These are phyloP conservation scores for Tringa solitaria DNA, from an alignment of 2,113 vertebrate species.

Conservation along the genomic window DNA sequence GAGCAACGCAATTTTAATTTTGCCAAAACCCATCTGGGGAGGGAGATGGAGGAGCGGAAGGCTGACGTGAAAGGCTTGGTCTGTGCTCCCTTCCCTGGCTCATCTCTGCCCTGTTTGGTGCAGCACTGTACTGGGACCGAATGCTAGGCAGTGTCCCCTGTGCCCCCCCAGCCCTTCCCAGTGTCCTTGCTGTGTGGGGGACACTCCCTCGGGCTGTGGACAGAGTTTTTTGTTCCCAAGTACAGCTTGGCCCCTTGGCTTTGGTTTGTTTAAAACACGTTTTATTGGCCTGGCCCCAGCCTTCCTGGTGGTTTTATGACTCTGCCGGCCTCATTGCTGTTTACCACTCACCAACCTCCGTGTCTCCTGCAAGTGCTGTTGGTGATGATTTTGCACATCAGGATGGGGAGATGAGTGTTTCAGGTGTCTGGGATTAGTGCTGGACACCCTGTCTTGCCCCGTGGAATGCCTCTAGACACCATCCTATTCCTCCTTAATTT, in stretches of 20 bases:
- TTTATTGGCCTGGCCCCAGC: neutral
- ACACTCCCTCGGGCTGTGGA: neutral
- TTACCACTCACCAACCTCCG: neutral
- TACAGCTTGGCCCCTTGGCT: neutral
- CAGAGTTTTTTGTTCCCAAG: neutral
- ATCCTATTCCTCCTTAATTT: neutral
- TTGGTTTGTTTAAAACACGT: neutral
- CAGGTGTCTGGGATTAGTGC: neutral
- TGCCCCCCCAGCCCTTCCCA: neutral
- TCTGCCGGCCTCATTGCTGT: neutral
- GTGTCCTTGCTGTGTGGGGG: rapidly evolving
- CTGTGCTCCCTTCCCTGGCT: neutral
- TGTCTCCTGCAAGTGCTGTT: neutral
- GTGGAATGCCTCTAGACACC: neutral
- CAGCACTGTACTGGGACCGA: rapidly evolving
- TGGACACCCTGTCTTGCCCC: neutral
- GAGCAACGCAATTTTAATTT: neutral
- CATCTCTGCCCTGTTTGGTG: neutral
- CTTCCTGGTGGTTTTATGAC: neutral
- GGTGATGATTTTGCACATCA: neutral
- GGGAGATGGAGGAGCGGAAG: neutral
- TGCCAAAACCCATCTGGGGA: neutral
- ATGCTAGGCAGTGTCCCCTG: neutral
- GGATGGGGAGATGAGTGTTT: neutral
- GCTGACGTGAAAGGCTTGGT: neutral